These are phyloP conservation scores for Neosilurus mollespiculum DNA, from an alignment of 2,797 vertebrate genomes.

Conservation along the genomic window DNA sequence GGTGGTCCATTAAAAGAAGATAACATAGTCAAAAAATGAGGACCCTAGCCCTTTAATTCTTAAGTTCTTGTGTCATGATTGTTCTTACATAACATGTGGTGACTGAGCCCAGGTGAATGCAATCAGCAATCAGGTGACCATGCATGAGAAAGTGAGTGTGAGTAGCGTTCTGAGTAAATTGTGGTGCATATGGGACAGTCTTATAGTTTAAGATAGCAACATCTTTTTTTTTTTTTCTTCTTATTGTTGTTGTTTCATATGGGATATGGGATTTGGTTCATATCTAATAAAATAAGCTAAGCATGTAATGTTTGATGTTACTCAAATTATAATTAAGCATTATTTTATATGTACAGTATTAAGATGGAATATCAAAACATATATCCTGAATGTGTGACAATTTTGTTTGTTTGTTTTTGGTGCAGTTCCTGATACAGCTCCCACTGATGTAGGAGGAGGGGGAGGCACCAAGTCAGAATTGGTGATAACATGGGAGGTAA, in stretches of 20 bases:
- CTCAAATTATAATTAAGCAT: not conserved
- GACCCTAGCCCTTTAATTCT: too few relatives aligned
- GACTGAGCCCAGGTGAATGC: too few relatives aligned
- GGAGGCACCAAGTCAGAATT: slow-evolving; percentile 95
- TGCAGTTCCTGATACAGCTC: slow-evolving; percentile 89
- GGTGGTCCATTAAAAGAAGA: too few relatives aligned
- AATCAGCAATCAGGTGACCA: too few relatives aligned
- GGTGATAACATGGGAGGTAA: slow-evolving; percentile 98
- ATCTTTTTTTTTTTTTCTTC: not conserved
- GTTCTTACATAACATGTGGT: too few relatives aligned
- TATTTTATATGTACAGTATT: not conserved
- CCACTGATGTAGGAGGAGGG: slow-evolving; percentile 91
- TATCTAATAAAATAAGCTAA: not conserved
- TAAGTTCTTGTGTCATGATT: too few relatives aligned
- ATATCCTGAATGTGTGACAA: not conserved
- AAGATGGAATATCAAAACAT: not conserved
- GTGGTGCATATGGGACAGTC: not conserved
- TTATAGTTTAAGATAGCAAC: not conserved
- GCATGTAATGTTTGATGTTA: not conserved
- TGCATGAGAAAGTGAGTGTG: too few relatives aligned
- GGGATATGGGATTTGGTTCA: not conserved
- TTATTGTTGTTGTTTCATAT: not conserved
- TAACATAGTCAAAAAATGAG: too few relatives aligned
- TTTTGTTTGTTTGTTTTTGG: slow-evolving; percentile 26
- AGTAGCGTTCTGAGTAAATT: too few relatives aligned